Evolutionary conservation across 2,888 invertebrate species (phyloP).

Genomic region (Plagiodera versicolora): DNA sequence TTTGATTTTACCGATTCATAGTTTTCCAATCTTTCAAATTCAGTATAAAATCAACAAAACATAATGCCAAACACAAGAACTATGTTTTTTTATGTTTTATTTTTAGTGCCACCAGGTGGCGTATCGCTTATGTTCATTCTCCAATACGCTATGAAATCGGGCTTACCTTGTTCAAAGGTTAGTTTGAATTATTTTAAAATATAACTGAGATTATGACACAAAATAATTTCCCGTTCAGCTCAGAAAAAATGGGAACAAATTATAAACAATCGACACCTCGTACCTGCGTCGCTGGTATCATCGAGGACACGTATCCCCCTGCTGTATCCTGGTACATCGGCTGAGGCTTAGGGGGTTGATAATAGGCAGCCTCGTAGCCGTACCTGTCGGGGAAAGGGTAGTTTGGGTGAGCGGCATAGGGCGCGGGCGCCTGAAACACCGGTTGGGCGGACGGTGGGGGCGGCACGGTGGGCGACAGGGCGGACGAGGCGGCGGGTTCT

Average conservation of each 20-base stretch:
- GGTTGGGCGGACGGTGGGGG: slow-evolving; percentile 22
- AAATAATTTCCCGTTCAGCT: no score
- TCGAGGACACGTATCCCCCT: slow-evolving; percentile 8
- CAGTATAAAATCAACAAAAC: no score
- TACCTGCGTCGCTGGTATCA: slow-evolving; percentile 19
- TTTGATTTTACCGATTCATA: no score
- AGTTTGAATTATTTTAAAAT: no score
- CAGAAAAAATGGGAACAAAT: neutral
- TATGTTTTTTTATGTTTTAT: no score
- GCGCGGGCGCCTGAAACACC: slow-evolving; percentile 24
- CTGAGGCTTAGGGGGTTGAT: neutral
- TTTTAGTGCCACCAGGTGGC: no score
- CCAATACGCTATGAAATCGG: no score
- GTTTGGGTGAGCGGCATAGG: slow-evolving; percentile 39
- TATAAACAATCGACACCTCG: neutral
- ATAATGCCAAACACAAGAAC: no score
- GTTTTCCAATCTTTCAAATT: no score
- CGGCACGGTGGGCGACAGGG: neutral
- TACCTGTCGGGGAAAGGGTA: slow-evolving; percentile 37
- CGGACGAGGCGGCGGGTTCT: neutral
- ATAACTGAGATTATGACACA: no score
- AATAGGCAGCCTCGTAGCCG: slow-evolving; percentile 7
- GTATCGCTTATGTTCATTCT: no score
- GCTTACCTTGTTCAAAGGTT: no score
- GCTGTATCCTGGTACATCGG: neutral